These are phyloP conservation scores for Drosophila bocki DNA, from an alignment of 1,140 invertebrate genomes.

Conservation along the genomic window DNA sequence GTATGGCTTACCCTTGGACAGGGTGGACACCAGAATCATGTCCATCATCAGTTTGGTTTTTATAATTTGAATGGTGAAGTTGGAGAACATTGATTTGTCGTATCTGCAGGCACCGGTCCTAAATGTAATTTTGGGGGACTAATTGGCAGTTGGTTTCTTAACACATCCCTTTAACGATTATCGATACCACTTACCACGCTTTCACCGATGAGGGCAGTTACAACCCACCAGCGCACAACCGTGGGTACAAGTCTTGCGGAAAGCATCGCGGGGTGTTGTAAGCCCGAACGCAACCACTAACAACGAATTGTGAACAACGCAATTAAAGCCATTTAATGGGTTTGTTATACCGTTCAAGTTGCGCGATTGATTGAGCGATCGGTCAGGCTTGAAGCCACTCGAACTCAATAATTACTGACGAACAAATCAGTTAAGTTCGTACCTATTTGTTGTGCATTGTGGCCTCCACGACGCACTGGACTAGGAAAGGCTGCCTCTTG, in stretches of 20 bases:
- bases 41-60: slow-evolving; percentile 58
- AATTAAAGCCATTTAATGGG: slow-evolving; percentile 24
- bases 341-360: slow-evolving; percentile 15
- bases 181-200: slow-evolving; percentile 5
- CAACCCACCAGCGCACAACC: slow-evolving; percentile 1
- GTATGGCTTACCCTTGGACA: slow-evolving; percentile 60
- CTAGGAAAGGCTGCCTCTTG: slow-evolving; percentile 25
- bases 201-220: not conserved
- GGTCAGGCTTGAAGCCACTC: slow-evolving; percentile 1
- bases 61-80: slow-evolving; percentile 51
- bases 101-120: slow-evolving; percentile 51
- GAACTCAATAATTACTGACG: slow-evolving; percentile 4
- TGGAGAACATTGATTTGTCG: slow-evolving; percentile 53
- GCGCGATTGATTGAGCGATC: slow-evolving; percentile 13
- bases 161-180: not conserved
- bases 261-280: slow-evolving; percentile 25
- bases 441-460: slow-evolving; percentile 33
- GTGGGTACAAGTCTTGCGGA: not conserved
- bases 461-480: slow-evolving; percentile 38
- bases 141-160: not conserved
- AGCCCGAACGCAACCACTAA: slow-evolving; percentile 1
- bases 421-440: not conserved
- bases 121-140: slow-evolving; percentile 57
- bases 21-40: slow-evolving; percentile 30
- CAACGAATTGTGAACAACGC: slow-evolving; percentile 5